Base-by-base conservation (phyloP, 2,888 invertebrate genomes). In the Rotaria sp. region DNA sequence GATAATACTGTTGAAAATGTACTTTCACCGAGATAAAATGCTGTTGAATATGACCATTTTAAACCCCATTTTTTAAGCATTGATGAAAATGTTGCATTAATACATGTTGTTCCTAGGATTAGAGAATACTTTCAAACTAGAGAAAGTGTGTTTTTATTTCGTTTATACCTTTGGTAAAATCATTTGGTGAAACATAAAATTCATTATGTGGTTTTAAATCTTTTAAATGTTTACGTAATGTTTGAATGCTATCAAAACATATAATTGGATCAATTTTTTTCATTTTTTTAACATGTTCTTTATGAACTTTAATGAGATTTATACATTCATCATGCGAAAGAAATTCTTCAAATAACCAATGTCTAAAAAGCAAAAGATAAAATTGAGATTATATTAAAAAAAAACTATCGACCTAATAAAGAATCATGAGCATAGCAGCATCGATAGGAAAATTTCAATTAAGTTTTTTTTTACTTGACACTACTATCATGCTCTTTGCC, bases 21-120 rank as follows among this genome's bases (percentile, higher is more conserved):
- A 87, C 89, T 90, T 86, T 90, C 90, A 26, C 90, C 90, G 5
- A 89, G 90, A 86, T 90, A 90, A 87, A 90, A 90, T 3, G 90
- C 90, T 0, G 90, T 90, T 87, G 90, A 90, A 86, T 89, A 89
- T 59, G 90, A 90, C 90, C 90, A 90, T 88, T 90, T 90, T 2
- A 88, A 88, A 18, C 88, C 86, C 89, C 89, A 89, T 30, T 85
- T 80, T 85, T 88, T 88, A 30, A 90, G 87, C 85, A 89, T 88
- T 3, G 85, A 48, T 0, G 90, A 90, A 87, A 90, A 90, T 18
- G 88, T 88, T n/a, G 88, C 88, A 87, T 90, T 90, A 18, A 90
- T 87, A 87, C 90, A 90, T 7, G 88, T 89, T 11, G 90, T 90
- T 4, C 90, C 90, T 89, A 87, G 1, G 87, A 87, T 84, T 30